Evolutionary conservation across 2,797 vertebrate genomes (phyloP), one percentile per base, ranked within the genome.

Genomic region (Cyprinella venusta): DNA sequence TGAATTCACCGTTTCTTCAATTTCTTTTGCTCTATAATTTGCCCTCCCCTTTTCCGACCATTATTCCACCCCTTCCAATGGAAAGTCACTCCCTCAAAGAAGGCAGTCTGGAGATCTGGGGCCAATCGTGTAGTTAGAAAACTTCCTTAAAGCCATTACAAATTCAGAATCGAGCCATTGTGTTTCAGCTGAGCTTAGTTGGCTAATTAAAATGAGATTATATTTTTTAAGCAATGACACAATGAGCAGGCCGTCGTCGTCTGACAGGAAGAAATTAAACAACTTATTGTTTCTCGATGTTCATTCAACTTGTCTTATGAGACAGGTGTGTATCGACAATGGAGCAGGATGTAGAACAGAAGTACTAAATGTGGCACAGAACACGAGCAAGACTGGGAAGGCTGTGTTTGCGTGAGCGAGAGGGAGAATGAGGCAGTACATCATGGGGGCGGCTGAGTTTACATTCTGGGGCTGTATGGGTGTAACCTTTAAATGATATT

Each of bases 401-500:
- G 21, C 56, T 68, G 40, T 63, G 48, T 67, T 69, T 52, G 76
- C 24, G 48, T 42, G 36, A 40, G 61, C 6, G 76, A 63, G 38
- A 83, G 69, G 48, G 48, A 80, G 86, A 88, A 89, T 79, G 70
- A 80, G 67, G 88, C 40, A 83, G 82, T 86, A 90, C 83, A 81
- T 90, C 80, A 84, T 56, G 77, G 86, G 82, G 87, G 78, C 85
- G 85, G 76, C 74, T 86, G 88, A 90, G 92, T 92, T 92, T 91
- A 91, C 88, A 91, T 85, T 89, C 80, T 87, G 65, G 85, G 87
- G 87, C 87, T 88, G 88, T 89, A 89, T 86, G 90, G 90, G 86
- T 90, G 87, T 90, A 94, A 93, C 92, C 92, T 93, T 95, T 92
- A 91, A 91, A 90, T 92, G 87, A 91, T 92, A 93, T 93, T 94